These are phyloP conservation scores for Labroides dimidiatus DNA, from an alignment of 2,797 vertebrate species.

Conservation along the genomic window DNA sequence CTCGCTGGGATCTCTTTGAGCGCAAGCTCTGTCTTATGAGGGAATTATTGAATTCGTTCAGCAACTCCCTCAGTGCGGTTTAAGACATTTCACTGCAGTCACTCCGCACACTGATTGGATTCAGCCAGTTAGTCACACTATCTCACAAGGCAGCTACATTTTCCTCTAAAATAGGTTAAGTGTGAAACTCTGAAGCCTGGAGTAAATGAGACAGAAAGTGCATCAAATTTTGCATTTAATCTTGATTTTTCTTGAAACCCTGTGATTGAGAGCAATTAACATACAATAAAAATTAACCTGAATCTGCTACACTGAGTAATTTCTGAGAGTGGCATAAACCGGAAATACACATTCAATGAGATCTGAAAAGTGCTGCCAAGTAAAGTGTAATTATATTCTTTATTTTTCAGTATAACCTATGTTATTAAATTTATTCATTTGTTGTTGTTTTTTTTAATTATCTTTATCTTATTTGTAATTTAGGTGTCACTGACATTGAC, in stretches of 20 bases:
- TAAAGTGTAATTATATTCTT: no score
- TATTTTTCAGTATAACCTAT: no score
- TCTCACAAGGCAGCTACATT: slow-evolving; percentile 48
- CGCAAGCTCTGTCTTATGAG: slow-evolving; percentile 64
- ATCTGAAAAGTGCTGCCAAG: not conserved
- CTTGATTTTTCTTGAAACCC: slow-evolving; percentile 1
- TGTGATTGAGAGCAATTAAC: not conserved
- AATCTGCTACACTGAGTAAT: not conserved
- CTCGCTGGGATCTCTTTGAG: slow-evolving; percentile 57
- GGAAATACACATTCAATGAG: not conserved
- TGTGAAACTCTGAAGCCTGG: slow-evolving; percentile 16
- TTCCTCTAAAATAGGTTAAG: slow-evolving; percentile 15
- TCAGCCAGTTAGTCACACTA: slow-evolving; percentile 65
- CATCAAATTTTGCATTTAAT: slow-evolving; percentile 11
- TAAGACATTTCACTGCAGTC: slow-evolving; percentile 58
- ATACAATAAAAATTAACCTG: slow-evolving; percentile 4
- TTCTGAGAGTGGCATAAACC: not conserved
- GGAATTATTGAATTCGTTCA: slow-evolving; percentile 75
- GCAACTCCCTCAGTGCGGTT: slow-evolving; percentile 56
- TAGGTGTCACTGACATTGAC: no score
- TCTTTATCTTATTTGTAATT: no score
- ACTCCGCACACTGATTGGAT: slow-evolving; percentile 63
- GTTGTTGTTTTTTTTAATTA: no score
- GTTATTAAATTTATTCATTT: no score
- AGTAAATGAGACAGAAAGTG: slow-evolving; percentile 32